A percentile compares a stretch with the other conserved stretches of the same genome.
These are phyloP conservation scores for Coracopsis vasa DNA, from an alignment of 2,113 vertebrate genomes.

Conservation along the genomic window DNA sequence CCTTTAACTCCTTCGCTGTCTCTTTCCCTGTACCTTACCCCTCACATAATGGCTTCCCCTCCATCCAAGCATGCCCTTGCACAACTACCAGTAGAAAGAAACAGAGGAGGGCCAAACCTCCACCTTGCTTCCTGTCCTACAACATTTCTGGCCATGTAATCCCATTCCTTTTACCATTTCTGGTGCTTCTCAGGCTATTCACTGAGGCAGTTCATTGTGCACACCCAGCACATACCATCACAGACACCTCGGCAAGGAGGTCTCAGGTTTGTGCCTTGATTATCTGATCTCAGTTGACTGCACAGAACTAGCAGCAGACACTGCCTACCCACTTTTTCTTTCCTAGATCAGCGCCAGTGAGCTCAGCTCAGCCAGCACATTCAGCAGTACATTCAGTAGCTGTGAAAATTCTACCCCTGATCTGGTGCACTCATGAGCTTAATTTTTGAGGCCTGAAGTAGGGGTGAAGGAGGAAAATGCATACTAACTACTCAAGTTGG, in stretches of 20 bases:
- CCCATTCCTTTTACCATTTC: neutral
- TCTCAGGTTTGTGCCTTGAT: neutral
- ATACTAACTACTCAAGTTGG: neutral
- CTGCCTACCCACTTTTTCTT: neutral
- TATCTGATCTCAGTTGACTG: neutral
- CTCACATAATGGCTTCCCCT: neutral
- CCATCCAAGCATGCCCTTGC: rapidly evolving
- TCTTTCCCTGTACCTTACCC: neutral
- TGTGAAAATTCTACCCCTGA: neutral
- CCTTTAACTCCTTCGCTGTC: neutral
- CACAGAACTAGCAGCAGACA: neutral
- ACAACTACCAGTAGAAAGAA: neutral
- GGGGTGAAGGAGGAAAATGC: neutral
- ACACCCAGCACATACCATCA: neutral
- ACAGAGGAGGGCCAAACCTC: neutral
- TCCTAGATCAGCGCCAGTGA: rapidly evolving
- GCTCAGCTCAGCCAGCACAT: neutral
- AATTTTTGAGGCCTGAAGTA: neutral
- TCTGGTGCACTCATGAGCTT: neutral
- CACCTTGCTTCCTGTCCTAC: neutral
- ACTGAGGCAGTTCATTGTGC: neutral
- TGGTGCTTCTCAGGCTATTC: neutral
- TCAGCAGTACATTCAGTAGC: neutral
- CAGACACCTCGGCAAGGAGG: neutral
- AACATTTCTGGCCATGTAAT: neutral